Evolutionary conservation across 1,140 invertebrate species (phyloP).

Genomic region (Aradophagus sp.): DNA sequence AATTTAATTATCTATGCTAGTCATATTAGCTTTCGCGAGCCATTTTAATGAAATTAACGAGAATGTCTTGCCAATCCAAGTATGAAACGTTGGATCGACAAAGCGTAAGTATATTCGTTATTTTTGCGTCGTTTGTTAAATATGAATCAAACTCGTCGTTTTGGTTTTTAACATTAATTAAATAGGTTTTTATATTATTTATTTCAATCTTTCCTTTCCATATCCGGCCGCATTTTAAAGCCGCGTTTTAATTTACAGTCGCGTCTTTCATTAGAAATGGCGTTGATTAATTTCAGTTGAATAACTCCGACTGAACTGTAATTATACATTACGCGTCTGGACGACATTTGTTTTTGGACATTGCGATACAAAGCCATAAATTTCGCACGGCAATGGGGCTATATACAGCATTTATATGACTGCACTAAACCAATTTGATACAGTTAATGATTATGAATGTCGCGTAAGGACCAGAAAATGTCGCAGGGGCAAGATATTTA

Average conservation of each 20-base stretch:
- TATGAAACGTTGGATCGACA: no score
- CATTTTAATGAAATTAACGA: no score
- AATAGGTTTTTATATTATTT: no score
- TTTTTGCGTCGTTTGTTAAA: no score
- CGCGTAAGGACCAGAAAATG: neutral
- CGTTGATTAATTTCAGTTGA: slow-evolving; percentile 16
- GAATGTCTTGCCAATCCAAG: no score
- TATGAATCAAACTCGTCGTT: no score
- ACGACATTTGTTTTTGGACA: slow-evolving; percentile 16
- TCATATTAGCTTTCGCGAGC: no score
- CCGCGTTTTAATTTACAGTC: slow-evolving; percentile 1
- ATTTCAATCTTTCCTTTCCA: no score
- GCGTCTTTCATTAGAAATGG: slow-evolving; percentile 6
- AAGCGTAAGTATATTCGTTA: neutral
- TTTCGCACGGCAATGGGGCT: slow-evolving; percentile 6
- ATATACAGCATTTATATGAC: slow-evolving; percentile 12
- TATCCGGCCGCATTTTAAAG: no score
- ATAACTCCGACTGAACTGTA: slow-evolving; percentile 12
- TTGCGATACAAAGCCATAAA: slow-evolving; percentile 21
- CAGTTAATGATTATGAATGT: slow-evolving; percentile 7
- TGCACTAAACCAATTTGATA: slow-evolving; percentile 7
- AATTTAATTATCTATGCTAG: no score
- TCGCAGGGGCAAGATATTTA: no score
- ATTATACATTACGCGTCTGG: slow-evolving; percentile 20
- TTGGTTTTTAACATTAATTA: no score